A percentile compares a stretch with the other conserved stretches of the same genome.
phyloP scores from a whole-genome alignment of 2,888 invertebrate species.

The Hanleya hanleyi region DNA sequence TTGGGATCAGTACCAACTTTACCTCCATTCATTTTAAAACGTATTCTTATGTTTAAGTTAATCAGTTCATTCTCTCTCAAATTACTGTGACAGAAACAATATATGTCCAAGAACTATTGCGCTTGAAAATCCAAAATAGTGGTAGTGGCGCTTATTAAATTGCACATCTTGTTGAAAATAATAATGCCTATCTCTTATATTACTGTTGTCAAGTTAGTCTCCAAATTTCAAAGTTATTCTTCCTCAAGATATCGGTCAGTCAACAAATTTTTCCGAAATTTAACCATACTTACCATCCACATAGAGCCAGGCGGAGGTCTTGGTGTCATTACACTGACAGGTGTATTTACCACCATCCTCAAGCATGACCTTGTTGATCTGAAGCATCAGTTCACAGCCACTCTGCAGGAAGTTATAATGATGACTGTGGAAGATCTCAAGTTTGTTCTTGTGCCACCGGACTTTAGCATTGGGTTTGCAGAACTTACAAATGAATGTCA shows the following conservation, averaged over 20 bases:
- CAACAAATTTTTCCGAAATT: conserved; percentile 6
- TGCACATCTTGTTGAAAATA: too few species aligned
- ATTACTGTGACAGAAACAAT: too few species aligned
- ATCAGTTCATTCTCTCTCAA: too few species aligned
- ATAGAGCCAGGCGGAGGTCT: conserved; percentile 91
- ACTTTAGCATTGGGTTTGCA: conserved; percentile 88
- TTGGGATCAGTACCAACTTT: too few species aligned
- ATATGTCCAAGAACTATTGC: too few species aligned
- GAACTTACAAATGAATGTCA: conserved; percentile 94
- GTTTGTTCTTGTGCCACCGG: conserved; percentile 75
- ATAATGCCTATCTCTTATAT: too few species aligned
- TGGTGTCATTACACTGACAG: conserved; percentile 92
- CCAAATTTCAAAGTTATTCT: not conserved
- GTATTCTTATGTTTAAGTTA: too few species aligned
- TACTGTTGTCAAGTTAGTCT: too few species aligned
- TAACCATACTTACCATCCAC: conserved; percentile 83
- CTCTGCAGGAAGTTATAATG: conserved; percentile 96
- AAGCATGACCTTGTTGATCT: conserved; percentile 91
- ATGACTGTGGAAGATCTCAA: conserved; percentile 96
- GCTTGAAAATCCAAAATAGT: too few species aligned
- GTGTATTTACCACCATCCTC: conserved; percentile 98
- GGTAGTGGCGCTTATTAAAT: too few species aligned
- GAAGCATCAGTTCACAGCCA: conserved; percentile 91
- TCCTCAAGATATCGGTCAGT: too few species aligned
- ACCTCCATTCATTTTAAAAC: too few species aligned